Percentiles rank a stretch among this genome's conserved stretches.
Evolutionary conservation across 2,888 invertebrate genomes (phyloP).

Genomic region (Synanthedon formicaeformis): DNA sequence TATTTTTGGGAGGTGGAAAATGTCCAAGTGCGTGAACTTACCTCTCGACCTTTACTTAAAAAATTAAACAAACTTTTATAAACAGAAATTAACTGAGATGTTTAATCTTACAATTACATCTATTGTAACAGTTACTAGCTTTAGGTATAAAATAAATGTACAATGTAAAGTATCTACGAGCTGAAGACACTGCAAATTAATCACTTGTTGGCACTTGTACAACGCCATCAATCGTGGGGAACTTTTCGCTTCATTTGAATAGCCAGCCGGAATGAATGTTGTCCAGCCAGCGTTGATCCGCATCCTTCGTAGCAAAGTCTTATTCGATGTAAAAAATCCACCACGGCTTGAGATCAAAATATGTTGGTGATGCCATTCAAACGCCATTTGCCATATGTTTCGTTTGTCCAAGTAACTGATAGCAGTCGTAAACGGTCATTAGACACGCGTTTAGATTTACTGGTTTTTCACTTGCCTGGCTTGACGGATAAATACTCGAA

Average conservation of each 20-base stretch:
- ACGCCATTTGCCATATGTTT: neutral
- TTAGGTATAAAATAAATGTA: too few species aligned
- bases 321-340: too few species aligned
- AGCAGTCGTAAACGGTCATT: constrained; percentile 6
- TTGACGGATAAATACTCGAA: too few species aligned
- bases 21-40: too few species aligned
- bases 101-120: too few species aligned
- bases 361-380: neutral
- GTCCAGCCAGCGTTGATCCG: neutral
- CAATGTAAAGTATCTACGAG: too few species aligned
- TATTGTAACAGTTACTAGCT: too few species aligned
- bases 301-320: too few species aligned
- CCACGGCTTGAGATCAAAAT: neutral
- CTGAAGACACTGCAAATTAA: constrained; percentile 2
- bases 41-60: too few species aligned
- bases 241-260: constrained; percentile 9
- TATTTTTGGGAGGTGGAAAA: too few species aligned
- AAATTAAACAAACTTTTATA: too few species aligned
- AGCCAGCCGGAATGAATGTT: constrained; percentile 1
- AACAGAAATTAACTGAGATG: too few species aligned
- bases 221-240: constrained; percentile 5
- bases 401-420: constrained; percentile 4
- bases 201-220: constrained; percentile 4
- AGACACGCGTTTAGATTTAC: constrained; percentile 4
- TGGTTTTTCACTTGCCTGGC: neutral